Evolutionary conservation across 2,888 invertebrate genomes (phyloP), one percentile per base, ranked within the genome.

Genomic region (Criorhina ranunculi): DNA sequence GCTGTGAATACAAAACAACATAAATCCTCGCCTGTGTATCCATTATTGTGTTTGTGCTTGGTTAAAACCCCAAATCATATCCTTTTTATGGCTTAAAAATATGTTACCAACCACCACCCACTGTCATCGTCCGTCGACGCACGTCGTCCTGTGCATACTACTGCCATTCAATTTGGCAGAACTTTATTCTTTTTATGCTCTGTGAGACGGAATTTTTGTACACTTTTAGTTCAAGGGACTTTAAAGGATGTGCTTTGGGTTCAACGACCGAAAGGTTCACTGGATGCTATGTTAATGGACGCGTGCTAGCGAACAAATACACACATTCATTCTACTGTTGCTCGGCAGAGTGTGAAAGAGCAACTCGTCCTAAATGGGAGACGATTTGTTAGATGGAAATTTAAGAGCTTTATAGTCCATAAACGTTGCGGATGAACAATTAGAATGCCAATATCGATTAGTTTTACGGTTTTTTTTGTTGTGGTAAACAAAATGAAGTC

Each of bases 361-460:
- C 19, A 44, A 44, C 46, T 37, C 46, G 19, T 33, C 55, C 15
- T 31, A 46, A 55, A 31, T 40, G 49, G 53, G 3, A 44, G 60
- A 49, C 40, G 37, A 76, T 51, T 64, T 64, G 51, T 49, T 31
- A 29, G 62, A 62, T 75, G 49, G 44, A 55, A 46, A 51, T 59
- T 66, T 60, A 69, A 70, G 49, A 64, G 59, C 31, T 76, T 81
- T 64, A 76, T 76, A 70, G 70, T 9, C 44, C 51, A 53, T 59
- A 59, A 81, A 42, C 37, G 69, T 66, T 64, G 69, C 59, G 70
- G 70, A 51, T 70, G 51, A 81, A 60, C 59, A 81, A 70, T 81
- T 81, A 81, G 64, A 76, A 70, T 57, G 40, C 44, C 59, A 57
- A 59, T 67, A 76, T 51, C 76, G 66, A 67, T 76, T 51, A n/a